These are phyloP conservation scores for Nasalis larvatus DNA, from an alignment of 2,113 vertebrate species.

Conservation along the genomic window DNA sequence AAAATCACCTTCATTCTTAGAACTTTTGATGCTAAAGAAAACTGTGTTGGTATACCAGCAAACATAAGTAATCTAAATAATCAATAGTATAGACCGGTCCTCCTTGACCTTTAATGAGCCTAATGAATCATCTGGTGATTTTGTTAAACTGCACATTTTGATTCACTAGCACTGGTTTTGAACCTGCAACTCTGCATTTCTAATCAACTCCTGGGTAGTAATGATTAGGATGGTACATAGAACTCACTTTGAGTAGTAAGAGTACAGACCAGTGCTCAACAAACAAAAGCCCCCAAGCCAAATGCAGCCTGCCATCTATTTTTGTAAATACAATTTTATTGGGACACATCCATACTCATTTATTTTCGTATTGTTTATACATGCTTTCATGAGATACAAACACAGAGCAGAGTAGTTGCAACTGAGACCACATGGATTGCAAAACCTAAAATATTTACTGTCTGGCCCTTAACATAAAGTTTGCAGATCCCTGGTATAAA, in stretches of 20 bases:
- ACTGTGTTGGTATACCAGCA: not conserved
- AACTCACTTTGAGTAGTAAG: not conserved
- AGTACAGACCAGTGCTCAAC: not conserved
- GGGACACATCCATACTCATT: not conserved
- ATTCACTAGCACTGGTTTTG: not conserved
- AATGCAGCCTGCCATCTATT: not conserved
- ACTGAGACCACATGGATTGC: not conserved
- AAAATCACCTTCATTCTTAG: not conserved
- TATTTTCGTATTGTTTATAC: not conserved
- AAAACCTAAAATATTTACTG: not conserved
- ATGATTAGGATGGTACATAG: not conserved
- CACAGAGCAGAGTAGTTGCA: not conserved
- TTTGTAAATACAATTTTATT: not conserved
- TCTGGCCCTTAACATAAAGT: not conserved
- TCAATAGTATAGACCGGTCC: not conserved
- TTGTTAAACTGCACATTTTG: not conserved
- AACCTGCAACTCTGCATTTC: not conserved
- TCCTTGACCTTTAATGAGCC: not conserved
- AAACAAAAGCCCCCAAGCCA: not conserved
- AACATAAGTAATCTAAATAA: not conserved
- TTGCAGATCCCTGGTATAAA: not conserved
- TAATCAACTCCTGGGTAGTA: not conserved
- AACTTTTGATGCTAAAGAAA: not conserved
- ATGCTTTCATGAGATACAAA: not conserved
- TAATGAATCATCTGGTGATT: not conserved